Conservation (phyloP, 2,113 vertebrate species). For the Sisor rabdophorus region DNA sequence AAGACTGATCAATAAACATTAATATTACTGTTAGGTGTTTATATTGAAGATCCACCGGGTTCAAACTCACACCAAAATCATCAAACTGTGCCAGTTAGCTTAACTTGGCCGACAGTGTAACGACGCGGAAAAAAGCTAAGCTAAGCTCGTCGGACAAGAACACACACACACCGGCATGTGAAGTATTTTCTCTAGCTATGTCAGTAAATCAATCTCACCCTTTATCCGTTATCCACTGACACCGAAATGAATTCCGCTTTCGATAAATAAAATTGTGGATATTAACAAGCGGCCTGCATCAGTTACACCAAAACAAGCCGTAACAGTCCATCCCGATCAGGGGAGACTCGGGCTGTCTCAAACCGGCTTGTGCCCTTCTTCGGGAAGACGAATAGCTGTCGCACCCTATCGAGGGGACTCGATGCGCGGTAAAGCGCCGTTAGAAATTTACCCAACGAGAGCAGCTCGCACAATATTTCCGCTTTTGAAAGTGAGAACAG, state of each 20-base stretch:
- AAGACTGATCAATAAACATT: not conserved
- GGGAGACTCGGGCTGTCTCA: not conserved
- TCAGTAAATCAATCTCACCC: slow-evolving; percentile 51
- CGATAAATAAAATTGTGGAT: not conserved
- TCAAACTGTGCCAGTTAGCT: not conserved
- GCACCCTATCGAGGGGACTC: not conserved
- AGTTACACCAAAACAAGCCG: slow-evolving; percentile 33
- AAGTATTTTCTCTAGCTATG: too few relatives aligned
- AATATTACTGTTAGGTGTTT: not conserved
- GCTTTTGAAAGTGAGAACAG: not conserved
- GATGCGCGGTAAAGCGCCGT: not conserved
- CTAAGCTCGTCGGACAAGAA: not conserved
- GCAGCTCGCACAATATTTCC: not conserved
- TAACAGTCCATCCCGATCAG: not conserved
- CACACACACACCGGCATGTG: not conserved
- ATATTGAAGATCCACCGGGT: too few relatives aligned
- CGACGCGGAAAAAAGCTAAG: not conserved
- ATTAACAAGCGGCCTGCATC: slow-evolving; percentile 52
- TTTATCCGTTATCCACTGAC: slow-evolving; percentile 32
- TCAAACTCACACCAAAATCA: not conserved
- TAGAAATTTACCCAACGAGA: not conserved
- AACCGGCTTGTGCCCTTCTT: not conserved
- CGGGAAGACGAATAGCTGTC: too few relatives aligned
- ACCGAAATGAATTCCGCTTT: not conserved
- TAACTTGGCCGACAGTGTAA: not conserved